Evolutionary conservation across 2,113 vertebrate genomes (phyloP), one percentile per base, ranked within the genome.

Genomic region (Paracanthobrama guichenoti): DNA sequence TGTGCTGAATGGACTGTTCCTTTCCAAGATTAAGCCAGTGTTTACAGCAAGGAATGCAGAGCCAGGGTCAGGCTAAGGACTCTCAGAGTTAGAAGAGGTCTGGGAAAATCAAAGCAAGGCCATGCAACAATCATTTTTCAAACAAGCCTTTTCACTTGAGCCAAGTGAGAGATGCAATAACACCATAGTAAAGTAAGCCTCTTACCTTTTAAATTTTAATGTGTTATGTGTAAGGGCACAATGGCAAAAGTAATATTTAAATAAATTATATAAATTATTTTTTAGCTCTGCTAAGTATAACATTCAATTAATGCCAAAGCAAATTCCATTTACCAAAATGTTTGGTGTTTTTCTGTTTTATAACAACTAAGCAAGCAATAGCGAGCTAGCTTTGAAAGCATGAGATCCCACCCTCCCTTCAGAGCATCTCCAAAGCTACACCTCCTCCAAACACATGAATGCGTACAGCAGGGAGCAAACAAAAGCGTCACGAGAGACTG

Each of bases 121-220:
- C 26, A 6, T 69, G 16, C 48, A 16, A 26, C 53, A 59, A 22
- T 13, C 28, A 5, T 31, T 82, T 82, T n/a, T 69, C 53, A 82
- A 82, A 73, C n/a, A 46, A 59, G 35, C 14, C 3, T 71, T 73
- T 18, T 64, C n/a, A 62, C 57, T 39, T 82, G 48, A 50, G 14
- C 69, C 13, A 3, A 50, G 24, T 71, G 77, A 31, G 2, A 42
- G 39, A 44, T n/a, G 35, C 57, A 44, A n/a, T 62, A 28, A 9
- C 39, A n/a, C 18, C 44, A 42, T 46, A 44, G n/a, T 79, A 42
- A 60, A 44, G 50, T 16, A 4, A 60, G 9, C 39, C 13, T 42
- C n/a, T 42, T 46, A 31, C 62, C 26, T 8, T 64, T 50, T 64
- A 18, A 18, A 66, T 66, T 18, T 35, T 35, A 16, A 16, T 50